Conservation (phyloP, 92 coral and sea anemone genomes). For the Bergia sp. region DNA sequence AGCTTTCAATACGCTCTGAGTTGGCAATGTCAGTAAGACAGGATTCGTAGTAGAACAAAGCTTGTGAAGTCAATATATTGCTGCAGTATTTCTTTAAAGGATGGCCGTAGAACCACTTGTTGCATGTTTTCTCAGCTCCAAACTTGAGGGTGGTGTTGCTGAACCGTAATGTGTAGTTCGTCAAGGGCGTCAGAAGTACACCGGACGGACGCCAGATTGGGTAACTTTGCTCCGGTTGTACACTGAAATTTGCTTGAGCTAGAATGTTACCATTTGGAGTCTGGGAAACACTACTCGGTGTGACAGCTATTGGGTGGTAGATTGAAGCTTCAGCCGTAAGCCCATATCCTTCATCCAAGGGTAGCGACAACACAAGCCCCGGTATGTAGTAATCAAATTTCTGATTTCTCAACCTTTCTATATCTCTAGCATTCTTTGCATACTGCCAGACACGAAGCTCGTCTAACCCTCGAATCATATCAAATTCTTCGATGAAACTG, state of each 20-base stretch:
- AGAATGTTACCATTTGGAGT: neutral
- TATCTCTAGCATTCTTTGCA: conserved; percentile 55
- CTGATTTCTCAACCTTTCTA: conserved; percentile 24
- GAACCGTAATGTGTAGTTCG: conserved; percentile 60
- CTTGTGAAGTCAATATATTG: conserved; percentile 51
- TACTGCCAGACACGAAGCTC: conserved; percentile 73
- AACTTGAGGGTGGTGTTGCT: conserved; percentile 40
- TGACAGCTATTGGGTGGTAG: conserved; percentile 32
- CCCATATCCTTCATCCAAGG: conserved; percentile 71
- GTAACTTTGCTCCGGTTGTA: conserved; percentile 29
- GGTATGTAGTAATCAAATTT: conserved; percentile 53
- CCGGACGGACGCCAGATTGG: conserved; percentile 73
- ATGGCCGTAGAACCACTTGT: conserved; percentile 66
- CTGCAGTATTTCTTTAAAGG: conserved; percentile 64
- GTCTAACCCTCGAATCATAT: conserved; percentile 54
- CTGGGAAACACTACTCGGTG: neutral
- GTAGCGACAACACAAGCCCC: conserved; percentile 56
- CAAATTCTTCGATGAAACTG: conserved; percentile 4
- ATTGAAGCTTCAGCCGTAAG: conserved; percentile 46
- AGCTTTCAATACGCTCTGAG: conserved; percentile 39
- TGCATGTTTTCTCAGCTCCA: conserved; percentile 47
- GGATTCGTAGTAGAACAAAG: conserved; percentile 71
- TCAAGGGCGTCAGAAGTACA: conserved; percentile 51
- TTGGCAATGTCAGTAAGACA: conserved; percentile 59
- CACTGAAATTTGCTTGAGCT: conserved; percentile 30